These are phyloP conservation scores for Meandrina meandrites DNA, from an alignment of 92 coral and sea anemone species.

Conservation along the genomic window DNA sequence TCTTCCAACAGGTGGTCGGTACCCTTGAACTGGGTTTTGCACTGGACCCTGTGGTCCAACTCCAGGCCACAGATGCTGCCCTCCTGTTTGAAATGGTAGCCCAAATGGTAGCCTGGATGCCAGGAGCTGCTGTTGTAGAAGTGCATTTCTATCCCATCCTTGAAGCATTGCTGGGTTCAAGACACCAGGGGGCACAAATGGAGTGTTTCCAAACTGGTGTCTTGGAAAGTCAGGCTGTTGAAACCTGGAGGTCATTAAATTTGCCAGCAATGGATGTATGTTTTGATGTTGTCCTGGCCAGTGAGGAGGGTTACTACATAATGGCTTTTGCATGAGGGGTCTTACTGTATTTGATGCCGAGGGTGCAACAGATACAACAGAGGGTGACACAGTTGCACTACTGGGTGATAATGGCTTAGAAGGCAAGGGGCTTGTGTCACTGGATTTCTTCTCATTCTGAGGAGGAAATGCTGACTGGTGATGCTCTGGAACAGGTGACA, in stretches of 20 bases:
- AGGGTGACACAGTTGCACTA: background rate
- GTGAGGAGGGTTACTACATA: background rate
- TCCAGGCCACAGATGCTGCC: background rate
- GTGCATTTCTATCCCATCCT: background rate
- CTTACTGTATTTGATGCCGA: background rate
- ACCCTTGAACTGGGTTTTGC: background rate
- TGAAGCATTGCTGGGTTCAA: slow-evolving; percentile 11
- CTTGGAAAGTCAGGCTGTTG: slow-evolving; percentile 19
- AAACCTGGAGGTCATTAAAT: background rate
- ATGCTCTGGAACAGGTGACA: background rate
- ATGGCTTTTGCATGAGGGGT: background rate
- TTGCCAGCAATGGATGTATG: background rate
- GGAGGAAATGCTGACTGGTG: background rate
- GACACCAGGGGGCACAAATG: slow-evolving; percentile 12
- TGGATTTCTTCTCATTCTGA: background rate
- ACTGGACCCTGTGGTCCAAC: background rate
- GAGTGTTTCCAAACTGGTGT: background rate
- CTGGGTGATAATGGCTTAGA: background rate
- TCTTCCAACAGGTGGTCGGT: background rate
- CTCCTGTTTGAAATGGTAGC: slow-evolving; percentile 3
- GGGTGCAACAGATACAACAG: background rate
- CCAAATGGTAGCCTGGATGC: slow-evolving; percentile 18
- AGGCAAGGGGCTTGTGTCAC: background rate
- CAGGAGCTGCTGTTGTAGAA: slow-evolving; percentile 26
- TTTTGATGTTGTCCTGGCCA: slow-evolving; percentile 8